These are phyloP conservation scores for Andricus quercusramuli DNA, from an alignment of 2,888 invertebrate genomes.

Conservation along the genomic window DNA sequence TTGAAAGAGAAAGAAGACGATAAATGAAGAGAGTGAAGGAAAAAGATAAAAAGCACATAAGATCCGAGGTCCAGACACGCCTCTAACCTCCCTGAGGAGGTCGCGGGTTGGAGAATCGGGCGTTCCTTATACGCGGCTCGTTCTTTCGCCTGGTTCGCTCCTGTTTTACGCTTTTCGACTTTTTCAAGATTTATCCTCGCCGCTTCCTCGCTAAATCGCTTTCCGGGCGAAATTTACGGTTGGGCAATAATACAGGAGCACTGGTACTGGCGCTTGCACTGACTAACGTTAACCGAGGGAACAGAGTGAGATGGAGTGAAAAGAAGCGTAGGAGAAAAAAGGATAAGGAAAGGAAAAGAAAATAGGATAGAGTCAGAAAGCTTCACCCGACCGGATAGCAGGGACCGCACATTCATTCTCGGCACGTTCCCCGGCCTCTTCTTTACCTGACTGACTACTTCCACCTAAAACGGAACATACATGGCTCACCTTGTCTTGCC, in stretches of 20 bases:
- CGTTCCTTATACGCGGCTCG: slow-evolving; percentile 57
- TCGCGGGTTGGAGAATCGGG: slow-evolving; percentile 58
- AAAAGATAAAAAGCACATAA: slow-evolving; percentile 55
- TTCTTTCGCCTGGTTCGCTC: slow-evolving; percentile 51
- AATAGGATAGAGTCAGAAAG: slow-evolving; percentile 50
- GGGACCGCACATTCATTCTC: slow-evolving; percentile 69
- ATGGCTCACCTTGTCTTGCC: neutral
- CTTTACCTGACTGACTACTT: slow-evolving; percentile 65
- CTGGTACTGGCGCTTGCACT: slow-evolving; percentile 50
- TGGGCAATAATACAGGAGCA: slow-evolving; percentile 73
- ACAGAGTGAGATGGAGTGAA: slow-evolving; percentile 42
- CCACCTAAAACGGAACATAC: slow-evolving; percentile 15
- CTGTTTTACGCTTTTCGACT: slow-evolving; percentile 78
- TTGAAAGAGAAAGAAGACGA: slow-evolving; percentile 47
- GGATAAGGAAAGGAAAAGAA: slow-evolving; percentile 17
- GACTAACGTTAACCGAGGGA: slow-evolving; percentile 44
- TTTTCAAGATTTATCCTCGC: slow-evolving; percentile 77
- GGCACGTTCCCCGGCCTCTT: slow-evolving; percentile 71
- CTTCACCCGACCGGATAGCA: slow-evolving; percentile 65
- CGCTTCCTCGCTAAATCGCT: slow-evolving; percentile 78
- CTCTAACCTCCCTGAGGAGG: slow-evolving; percentile 59
- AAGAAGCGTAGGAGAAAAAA: slow-evolving; percentile 10
- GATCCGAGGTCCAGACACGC: slow-evolving; percentile 62
- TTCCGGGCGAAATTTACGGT: slow-evolving; percentile 77
- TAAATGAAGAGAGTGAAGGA: slow-evolving; percentile 49